These are phyloP conservation scores for Drosophila ustulata DNA, from an alignment of 2,888 invertebrate genomes.

Conservation along the genomic window DNA sequence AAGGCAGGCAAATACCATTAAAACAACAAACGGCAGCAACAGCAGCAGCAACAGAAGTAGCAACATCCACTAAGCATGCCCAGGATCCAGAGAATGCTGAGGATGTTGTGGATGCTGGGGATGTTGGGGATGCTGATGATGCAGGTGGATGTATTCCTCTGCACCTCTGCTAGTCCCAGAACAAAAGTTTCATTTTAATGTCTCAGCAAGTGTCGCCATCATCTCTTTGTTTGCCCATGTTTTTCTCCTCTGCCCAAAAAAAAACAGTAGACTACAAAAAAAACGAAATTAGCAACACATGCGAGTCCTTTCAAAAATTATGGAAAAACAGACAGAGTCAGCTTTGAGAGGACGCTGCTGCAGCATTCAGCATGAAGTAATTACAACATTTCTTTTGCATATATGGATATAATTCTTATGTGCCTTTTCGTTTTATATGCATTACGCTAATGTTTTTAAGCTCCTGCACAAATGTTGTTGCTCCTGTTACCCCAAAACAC, in stretches of 20 bases:
- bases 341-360: slow-evolving; percentile 16
- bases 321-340: background rate
- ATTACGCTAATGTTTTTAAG: slow-evolving; percentile 53
- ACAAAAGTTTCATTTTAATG: slow-evolving; percentile 75
- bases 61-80: slow-evolving; percentile 38
- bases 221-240: slow-evolving; percentile 33
- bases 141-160: slow-evolving; percentile 30
- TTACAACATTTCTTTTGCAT: slow-evolving; percentile 58
- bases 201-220: slow-evolving; percentile 49
- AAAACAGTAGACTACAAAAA: background rate
- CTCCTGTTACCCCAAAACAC: slow-evolving; percentile 10
- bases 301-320: slow-evolving; percentile 45
- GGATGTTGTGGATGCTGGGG: slow-evolving; percentile 17
- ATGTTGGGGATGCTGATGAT: slow-evolving; percentile 35
- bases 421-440: slow-evolving; percentile 34
- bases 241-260: slow-evolving; percentile 14
- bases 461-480: slow-evolving; percentile 38
- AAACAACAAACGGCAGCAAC: slow-evolving; percentile 56
- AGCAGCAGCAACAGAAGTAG: slow-evolving; percentile 15
- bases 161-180: background rate
- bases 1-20: slow-evolving; percentile 72
- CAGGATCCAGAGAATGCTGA: slow-evolving; percentile 17
- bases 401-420: slow-evolving; percentile 43
- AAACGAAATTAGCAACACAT: slow-evolving; percentile 75
- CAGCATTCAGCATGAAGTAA: slow-evolving; percentile 65